Evolutionary conservation across 2,113 vertebrate genomes (phyloP), one percentile per base, ranked within the genome.

Genomic region (Elephantulus edwardii): DNA sequence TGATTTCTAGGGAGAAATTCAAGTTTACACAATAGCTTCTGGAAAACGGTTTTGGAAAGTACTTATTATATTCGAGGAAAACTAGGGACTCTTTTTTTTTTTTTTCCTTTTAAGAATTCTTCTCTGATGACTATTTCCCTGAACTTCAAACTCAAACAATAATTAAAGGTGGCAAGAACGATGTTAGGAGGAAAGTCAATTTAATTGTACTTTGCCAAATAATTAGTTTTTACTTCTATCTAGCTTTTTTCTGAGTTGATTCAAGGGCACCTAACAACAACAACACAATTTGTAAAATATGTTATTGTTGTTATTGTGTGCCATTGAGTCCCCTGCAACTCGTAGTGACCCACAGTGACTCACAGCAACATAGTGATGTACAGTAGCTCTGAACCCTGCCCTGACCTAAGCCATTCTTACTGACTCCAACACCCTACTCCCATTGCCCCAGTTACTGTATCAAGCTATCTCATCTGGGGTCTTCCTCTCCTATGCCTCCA

Each of bases 161-260:
- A 54, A 96, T 88, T 83, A 88, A 88, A 91, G 38, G 50, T 89
- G 58, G 30, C 48, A 77, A 88, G 89, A 86, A 93, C 91, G 64
- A 85, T 75, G 58, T 75, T 0, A 52, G 85, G 90, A 96, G 58
- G 74, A 87, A 90, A 95, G 88, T 90, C 90, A 90, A 56, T 48
- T 82, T 91, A 93, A 87, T 88, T 88, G 75, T 94, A 46, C 64
- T 77, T 20, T 38, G n/a, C 71, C 1, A 2, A 86, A 35, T 75
- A 77, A 87, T 68, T 85, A 16, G 84, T 81, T 83, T 86, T 91
- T 44, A 92, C 77, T 88, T 91, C 60, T 80, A 71, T 91, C 60
- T 80, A 71, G 83, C 83, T 83, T 89, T 35, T 79, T 74, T 58
- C n/a, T n/a, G n/a, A n/a, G n/a, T n/a, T n/a, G n/a, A n/a, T n/a